These are phyloP conservation scores for Sebastes alutus DNA, from an alignment of 2,797 vertebrate species.

Conservation along the genomic window DNA sequence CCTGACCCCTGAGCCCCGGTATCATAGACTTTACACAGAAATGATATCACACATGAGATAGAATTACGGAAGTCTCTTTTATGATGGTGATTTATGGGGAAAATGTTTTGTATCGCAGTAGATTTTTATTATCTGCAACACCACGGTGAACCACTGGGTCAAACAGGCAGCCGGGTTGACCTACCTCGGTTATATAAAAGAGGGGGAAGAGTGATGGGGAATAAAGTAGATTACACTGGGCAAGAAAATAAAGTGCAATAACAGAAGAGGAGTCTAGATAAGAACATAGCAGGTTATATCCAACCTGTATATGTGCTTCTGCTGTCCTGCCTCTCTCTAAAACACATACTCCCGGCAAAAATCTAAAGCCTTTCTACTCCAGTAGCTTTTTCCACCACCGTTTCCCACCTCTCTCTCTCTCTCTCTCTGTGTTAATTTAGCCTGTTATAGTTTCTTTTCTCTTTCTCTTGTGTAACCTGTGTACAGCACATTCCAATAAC, in stretches of 20 bases:
- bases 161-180: not conserved
- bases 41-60: not conserved
- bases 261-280: not conserved
- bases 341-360: not conserved
- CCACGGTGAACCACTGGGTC: not conserved
- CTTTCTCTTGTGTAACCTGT: not conserved
- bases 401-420: no score
- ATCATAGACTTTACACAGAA: not conserved
- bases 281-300: not conserved
- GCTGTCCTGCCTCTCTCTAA: not conserved
- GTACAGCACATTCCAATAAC: slow-evolving; percentile 17
- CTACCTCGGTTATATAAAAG: not conserved
- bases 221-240: not conserved
- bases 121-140: not conserved
- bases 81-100: not conserved
- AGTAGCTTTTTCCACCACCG: not conserved
- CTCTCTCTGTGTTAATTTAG: not conserved
- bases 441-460: not conserved
- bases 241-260: not conserved
- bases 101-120: not conserved
- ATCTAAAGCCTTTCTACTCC: not conserved
- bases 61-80: not conserved
- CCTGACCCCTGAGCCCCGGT: not conserved
- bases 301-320: not conserved
- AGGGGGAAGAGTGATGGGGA: not conserved